Evolutionary conservation across 2,888 invertebrate species (phyloP), one percentile per base, ranked within the genome.

Genomic region (Antheraea assamensis): DNA sequence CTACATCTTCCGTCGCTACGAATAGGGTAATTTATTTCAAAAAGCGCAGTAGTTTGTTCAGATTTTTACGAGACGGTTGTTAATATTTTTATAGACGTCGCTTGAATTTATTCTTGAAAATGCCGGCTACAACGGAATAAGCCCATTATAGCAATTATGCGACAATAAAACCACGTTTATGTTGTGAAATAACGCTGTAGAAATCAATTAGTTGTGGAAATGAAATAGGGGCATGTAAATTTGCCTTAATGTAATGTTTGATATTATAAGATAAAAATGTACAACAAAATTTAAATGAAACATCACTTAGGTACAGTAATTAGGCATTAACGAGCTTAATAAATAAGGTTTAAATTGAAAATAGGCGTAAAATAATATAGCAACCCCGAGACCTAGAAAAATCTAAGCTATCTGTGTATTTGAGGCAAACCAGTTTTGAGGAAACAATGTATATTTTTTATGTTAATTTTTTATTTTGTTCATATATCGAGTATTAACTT

Each of bases 1-100:
- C 80, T 79, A 78, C 85, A 82, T 86, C 88, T 90, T 88, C 87
- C 87, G 87, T 85, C 87, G 88, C 83, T 83, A 83, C 88, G 82
- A 90, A 89, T 87, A 82, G 85, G 84, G 86, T 88, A 58, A 90
- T 91, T 90, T 91, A 85, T 86, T 90, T 89, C 89, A 82, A 88
- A 87, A 86, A 84, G 81, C 85, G 83, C 81, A 79, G 79, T 85
- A 86, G 87, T 87, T 87, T 83, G 74, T 85, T 82, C 75, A 75
- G 78, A 78, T 78, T 85, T 83, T 84, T 81, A 82, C 81, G 80
- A 75, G 74, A 76, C 74, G 66, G 64, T 76, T 81, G 78, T 82
- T 85, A 83, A 81, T 84, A 80, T 81, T 80, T 82, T 82, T 78
- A 81, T 80, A 77, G 75, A 78, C 77, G 78, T 78, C 74, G 78